These are phyloP conservation scores for Rhinoraja longicauda DNA, from an alignment of 2,797 vertebrate species.

Conservation along the genomic window DNA sequence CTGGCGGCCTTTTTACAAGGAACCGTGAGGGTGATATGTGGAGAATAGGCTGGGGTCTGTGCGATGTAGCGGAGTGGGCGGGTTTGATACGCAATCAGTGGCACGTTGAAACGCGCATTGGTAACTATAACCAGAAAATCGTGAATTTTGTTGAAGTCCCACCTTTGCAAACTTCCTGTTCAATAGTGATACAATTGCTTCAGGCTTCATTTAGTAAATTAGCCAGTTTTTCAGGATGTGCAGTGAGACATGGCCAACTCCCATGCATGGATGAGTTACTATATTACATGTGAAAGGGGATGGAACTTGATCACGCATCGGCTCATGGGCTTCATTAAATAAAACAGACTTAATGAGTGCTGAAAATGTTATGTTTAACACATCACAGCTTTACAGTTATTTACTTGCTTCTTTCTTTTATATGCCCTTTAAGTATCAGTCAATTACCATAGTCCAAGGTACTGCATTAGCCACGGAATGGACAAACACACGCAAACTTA, in stretches of 20 bases:
- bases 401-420: neutral
- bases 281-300: slow-evolving; percentile 3
- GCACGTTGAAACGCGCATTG: neutral
- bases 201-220: neutral
- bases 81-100: neutral
- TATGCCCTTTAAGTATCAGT: neutral
- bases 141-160: neutral
- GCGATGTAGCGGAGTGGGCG: neutral
- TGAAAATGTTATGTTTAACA: neutral
- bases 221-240: slow-evolving; percentile 15
- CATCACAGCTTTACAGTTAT: neutral
- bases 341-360: neutral
- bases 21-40: neutral
- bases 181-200: neutral
- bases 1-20: neutral
- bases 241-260: neutral
- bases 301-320: neutral
- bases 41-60: neutral
- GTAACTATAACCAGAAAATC: neutral
- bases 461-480: neutral
- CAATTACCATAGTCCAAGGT: neutral
- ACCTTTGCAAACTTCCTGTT: neutral
- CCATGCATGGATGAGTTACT: neutral
- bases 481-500: neutral
- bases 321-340: too few species aligned